Percentiles rank a stretch among this genome's conserved stretches.
phyloP scores from a whole-genome alignment of 2,888 invertebrate genomes.

The Cremastobaeus sp. region DNA sequence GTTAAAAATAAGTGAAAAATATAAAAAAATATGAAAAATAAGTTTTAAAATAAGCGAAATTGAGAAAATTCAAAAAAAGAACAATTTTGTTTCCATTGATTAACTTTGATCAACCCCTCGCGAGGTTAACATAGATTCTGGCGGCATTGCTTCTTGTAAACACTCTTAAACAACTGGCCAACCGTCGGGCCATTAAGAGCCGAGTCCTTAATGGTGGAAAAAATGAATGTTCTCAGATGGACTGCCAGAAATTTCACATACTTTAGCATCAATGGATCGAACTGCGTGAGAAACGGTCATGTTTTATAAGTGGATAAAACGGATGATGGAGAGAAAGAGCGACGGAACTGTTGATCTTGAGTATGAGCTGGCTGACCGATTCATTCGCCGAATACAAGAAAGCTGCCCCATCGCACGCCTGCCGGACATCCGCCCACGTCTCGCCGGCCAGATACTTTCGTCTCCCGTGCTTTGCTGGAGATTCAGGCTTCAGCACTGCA shows the following conservation, averaged over 20 bases:
- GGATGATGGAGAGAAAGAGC: constrained; percentile 21
- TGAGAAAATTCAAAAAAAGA: too few relatives aligned
- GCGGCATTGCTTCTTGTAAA: too few relatives aligned
- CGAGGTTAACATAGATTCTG: too few relatives aligned
- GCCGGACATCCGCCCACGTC: constrained; percentile 60
- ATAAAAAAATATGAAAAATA: too few relatives aligned
- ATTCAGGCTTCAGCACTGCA: constrained; percentile 30
- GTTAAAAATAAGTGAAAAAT: too few relatives aligned
- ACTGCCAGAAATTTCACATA: constrained; percentile 29
- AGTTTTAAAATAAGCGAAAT: too few relatives aligned
- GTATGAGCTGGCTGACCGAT: constrained; percentile 51
- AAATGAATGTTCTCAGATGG: constrained; percentile 20
- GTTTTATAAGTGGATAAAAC: constrained; percentile 52
- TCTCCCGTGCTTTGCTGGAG: constrained; percentile 17
- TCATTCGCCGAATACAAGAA: constrained; percentile 36
- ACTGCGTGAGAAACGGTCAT: constrained; percentile 52
- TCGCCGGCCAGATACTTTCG: constrained; percentile 51
- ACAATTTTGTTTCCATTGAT: too few relatives aligned
- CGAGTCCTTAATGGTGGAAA: constrained; percentile 8
- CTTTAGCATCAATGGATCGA: constrained; percentile 13
- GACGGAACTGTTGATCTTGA: constrained; percentile 56
- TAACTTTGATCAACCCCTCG: too few relatives aligned
- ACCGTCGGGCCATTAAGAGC: constrained; percentile 23
- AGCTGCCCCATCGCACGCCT: constrained; percentile 32
- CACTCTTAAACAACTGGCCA: constrained; percentile 34